phyloP scores from a whole-genome alignment of 2,888 invertebrate genomes.

The Xanthorhoe designata region DNA sequence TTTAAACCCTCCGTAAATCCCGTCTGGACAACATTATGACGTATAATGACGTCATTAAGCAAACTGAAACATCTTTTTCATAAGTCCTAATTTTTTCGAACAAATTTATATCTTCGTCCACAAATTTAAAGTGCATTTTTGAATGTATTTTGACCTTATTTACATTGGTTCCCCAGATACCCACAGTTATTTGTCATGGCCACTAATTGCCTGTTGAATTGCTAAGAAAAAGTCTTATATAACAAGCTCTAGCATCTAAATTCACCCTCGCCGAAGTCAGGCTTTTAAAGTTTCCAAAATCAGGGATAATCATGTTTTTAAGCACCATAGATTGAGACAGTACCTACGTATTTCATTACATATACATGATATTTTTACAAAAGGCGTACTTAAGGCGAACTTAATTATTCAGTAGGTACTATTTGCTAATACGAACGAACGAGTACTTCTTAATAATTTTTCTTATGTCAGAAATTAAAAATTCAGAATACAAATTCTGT shows the following conservation, averaged over 20 bases:
- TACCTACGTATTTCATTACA: too few relatives aligned
- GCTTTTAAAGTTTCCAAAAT: background rate
- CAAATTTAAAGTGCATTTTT: slow-evolving; percentile 18
- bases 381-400: too few relatives aligned
- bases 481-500: background rate
- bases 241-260: slow-evolving; percentile 5
- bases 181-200: slow-evolving; percentile 64
- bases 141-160: slow-evolving; percentile 38
- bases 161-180: slow-evolving; percentile 52
- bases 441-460: too few relatives aligned
- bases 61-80: slow-evolving; percentile 68
- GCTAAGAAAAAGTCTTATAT: slow-evolving; percentile 46
- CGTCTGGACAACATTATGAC: slow-evolving; percentile 64
- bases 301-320: too few relatives aligned
- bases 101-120: slow-evolving; percentile 55
- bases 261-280: background rate
- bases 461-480: too few relatives aligned
- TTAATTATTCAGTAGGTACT: too few relatives aligned
- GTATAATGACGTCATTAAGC: slow-evolving; percentile 77
- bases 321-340: too few relatives aligned
- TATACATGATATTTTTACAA: too few relatives aligned
- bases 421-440: background rate
- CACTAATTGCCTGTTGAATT: slow-evolving; percentile 66
- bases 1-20: slow-evolving; percentile 60
- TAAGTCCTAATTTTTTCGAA: slow-evolving; percentile 44